Evolutionary conservation across 2,797 vertebrate species (phyloP).

Genomic region (Trichosurus vulpecula): DNA sequence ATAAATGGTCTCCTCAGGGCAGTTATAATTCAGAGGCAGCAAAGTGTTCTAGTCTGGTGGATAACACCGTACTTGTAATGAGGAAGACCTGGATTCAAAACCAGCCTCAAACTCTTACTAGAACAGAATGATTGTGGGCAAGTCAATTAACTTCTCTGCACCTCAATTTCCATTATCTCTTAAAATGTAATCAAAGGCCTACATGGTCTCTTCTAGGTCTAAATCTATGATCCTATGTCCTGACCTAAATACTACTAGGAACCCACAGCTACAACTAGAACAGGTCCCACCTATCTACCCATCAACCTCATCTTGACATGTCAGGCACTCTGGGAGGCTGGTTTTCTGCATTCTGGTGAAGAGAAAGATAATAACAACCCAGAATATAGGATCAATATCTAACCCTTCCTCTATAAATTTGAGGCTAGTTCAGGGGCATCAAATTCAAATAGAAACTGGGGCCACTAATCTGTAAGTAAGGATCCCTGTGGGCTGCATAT

Average conservation of each 20-base stretch:
- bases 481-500: not conserved
- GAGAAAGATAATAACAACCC: not conserved
- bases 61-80: not conserved
- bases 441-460: not conserved
- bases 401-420: not conserved
- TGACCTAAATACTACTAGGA: not conserved
- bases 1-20: not conserved
- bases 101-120: not conserved
- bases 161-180: not conserved
- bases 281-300: not conserved
- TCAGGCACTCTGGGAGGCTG: not conserved
- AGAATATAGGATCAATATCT: not conserved
- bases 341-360: not conserved
- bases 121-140: not conserved
- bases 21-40: not conserved
- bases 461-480: not conserved
- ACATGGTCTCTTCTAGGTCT: not conserved
- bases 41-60: not conserved
- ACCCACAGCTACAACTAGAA: not conserved
- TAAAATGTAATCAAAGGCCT: not conserved
- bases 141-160: not conserved
- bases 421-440: not conserved
- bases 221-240: not conserved
- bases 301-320: not conserved
- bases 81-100: not conserved